Evolutionary conservation across 2,888 invertebrate genomes (phyloP).

Genomic region (Agrotis exclamationis): DNA sequence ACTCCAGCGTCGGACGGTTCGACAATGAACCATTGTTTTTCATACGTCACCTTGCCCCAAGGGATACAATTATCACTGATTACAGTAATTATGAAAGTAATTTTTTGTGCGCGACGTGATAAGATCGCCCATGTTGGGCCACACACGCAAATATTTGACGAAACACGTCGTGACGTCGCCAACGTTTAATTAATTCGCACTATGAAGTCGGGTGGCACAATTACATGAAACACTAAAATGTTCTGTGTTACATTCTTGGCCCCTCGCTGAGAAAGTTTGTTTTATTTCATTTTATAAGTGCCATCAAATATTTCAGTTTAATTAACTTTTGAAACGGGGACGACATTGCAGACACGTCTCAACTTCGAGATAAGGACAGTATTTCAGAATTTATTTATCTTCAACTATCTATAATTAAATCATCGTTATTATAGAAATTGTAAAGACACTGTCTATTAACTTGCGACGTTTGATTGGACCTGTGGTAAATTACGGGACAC

Average conservation of each 20-base stretch:
- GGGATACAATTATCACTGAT: conserved; percentile 79
- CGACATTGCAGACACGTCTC: conserved; percentile 13
- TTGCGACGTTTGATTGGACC: conserved; percentile 31
- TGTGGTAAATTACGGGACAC: conserved; percentile 26
- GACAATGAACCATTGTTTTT: conserved; percentile 79
- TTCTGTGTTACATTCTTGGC: conserved; percentile 46
- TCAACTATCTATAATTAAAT: conserved; percentile 51
- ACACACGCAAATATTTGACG: conserved; percentile 59
- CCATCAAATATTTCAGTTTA: conserved; percentile 44
- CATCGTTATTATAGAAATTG: conserved; percentile 45
- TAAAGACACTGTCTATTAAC: conserved; percentile 41
- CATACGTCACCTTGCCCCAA: conserved; percentile 78
- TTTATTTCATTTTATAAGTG: conserved; percentile 33
- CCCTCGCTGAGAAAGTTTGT: conserved; percentile 38
- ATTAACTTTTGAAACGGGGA: conserved; percentile 30
- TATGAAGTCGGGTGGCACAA: conserved; percentile 49
- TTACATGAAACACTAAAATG: conserved; percentile 50
- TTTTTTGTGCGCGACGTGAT: conserved; percentile 64
- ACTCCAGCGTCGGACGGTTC: conserved; percentile 75
- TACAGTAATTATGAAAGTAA: conserved; percentile 77
- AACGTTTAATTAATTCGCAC: conserved; percentile 60
- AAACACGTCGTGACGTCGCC: conserved; percentile 43
- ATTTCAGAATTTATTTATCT: conserved; percentile 31
- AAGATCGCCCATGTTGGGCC: conserved; percentile 56
- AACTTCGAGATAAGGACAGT: conserved; percentile 14